Conservation (phyloP, 2,888 invertebrate species). For the Masnerella sp. region DNA sequence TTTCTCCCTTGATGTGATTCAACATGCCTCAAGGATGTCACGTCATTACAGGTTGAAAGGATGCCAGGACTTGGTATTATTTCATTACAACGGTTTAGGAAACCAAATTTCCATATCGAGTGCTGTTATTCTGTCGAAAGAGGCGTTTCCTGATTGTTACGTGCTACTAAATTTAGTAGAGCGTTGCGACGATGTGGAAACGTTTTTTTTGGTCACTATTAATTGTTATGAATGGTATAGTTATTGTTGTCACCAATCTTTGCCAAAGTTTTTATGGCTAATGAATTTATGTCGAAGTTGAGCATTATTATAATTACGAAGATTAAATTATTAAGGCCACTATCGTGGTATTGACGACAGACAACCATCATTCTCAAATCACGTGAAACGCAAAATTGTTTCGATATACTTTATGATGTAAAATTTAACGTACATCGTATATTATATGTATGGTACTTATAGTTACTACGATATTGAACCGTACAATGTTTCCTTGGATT, state of each 20-base stretch:
- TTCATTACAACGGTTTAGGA: conserved; percentile 39
- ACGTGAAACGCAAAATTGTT: conserved; percentile 59
- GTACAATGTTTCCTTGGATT: conserved; percentile 66
- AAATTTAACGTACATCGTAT: conserved; percentile 65
- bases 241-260: conserved; percentile 55
- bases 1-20: too few species aligned
- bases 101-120: conserved; percentile 47
- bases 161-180: too few species aligned
- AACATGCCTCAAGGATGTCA: conserved; percentile 35
- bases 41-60: conserved; percentile 20
- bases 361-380: conserved; percentile 39
- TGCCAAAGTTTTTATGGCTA: conserved; percentile 55
- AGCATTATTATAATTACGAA: conserved; percentile 46
- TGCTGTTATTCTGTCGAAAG: conserved; percentile 32
- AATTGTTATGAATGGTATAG: conserved; percentile 57
- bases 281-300: conserved; percentile 48
- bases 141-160: conserved; percentile 24
- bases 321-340: conserved; percentile 35
- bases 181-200: too few species aligned
- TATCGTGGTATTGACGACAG: conserved; percentile 26
- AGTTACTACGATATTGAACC: conserved; percentile 63
- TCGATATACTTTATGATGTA: conserved; percentile 68
- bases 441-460: conserved; percentile 64
- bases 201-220: conserved; percentile 18
- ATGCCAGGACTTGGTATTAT: conserved; percentile 34